Conservation (phyloP, 2,888 invertebrate species). For the Luperina testacea region DNA sequence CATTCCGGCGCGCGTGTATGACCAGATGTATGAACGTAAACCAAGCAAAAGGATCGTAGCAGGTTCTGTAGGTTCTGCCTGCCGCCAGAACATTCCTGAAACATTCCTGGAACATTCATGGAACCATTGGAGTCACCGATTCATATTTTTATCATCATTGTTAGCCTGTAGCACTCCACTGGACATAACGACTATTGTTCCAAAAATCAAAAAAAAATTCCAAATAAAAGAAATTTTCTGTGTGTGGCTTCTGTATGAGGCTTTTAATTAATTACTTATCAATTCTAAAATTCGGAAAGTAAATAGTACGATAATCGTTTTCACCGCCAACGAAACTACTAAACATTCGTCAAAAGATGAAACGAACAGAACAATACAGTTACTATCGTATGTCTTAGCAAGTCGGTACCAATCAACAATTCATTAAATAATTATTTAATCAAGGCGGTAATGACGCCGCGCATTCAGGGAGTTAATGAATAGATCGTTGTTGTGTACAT, state of each 20-base stretch:
- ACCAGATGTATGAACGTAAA: neutral
- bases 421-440: conserved; percentile 52
- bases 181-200: neutral
- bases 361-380: neutral
- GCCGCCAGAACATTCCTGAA: neutral
- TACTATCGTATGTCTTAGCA: neutral
- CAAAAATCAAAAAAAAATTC: neutral
- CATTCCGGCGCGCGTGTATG: too few relatives aligned
- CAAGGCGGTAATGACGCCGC: conserved; percentile 38
- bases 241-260: neutral
- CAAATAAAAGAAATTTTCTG: neutral
- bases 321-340: neutral
- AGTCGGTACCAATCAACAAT: conserved; percentile 20
- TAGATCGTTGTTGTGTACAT: conserved; percentile 47
- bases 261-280: neutral
- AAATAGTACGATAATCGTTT: too few relatives aligned
- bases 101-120: too few relatives aligned
- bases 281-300: neutral
- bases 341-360: neutral
- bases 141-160: neutral
- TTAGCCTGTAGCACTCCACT: neutral
- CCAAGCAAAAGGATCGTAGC: neutral
- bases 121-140: too few relatives aligned
- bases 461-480: conserved; percentile 51
- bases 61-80: neutral